Percentiles rank a stretch among this genome's conserved stretches.
These are phyloP conservation scores for Salvelinus fontinalis DNA, from an alignment of 2,113 vertebrate species.

Conservation along the genomic window DNA sequence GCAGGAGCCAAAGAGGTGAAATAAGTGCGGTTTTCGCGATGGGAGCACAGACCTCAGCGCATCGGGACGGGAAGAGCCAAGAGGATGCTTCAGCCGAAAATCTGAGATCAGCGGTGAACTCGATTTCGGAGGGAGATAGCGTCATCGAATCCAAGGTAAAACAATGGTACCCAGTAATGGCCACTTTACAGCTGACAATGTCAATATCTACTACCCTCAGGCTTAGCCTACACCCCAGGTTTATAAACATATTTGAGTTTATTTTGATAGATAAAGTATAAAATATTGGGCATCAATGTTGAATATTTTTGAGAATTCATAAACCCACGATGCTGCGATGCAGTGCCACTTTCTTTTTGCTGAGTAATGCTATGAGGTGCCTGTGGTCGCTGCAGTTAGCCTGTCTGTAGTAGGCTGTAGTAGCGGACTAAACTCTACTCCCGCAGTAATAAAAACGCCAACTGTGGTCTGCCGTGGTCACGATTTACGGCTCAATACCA, in stretches of 20 bases:
- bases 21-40: conserved; percentile 59
- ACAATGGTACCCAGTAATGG: not conserved
- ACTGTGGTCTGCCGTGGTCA: not conserved
- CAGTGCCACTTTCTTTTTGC: conserved; percentile 43
- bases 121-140: conserved; percentile 49
- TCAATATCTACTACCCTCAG: not conserved
- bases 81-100: conserved; percentile 70
- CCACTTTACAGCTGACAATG: not conserved
- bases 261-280: not conserved
- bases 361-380: conserved; percentile 61
- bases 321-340: not conserved
- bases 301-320: too few relatives aligned
- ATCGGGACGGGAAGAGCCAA: conserved; percentile 69
- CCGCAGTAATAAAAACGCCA: too few relatives aligned
- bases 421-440: too few relatives aligned
- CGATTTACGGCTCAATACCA: conserved; percentile 22
- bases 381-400: conserved; percentile 22
- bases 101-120: conserved; percentile 60
- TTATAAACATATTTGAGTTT: not conserved
- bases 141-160: conserved; percentile 69
- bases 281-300: not conserved
- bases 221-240: not conserved
- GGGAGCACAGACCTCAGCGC: conserved; percentile 83
- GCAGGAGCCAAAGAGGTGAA: conserved; percentile 4
- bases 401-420: conserved; percentile 24